A percentile compares a stretch with the other conserved stretches of the same genome.
Conservation (phyloP, 1,140 invertebrate species). For the Frieseomelitta varia region DNA sequence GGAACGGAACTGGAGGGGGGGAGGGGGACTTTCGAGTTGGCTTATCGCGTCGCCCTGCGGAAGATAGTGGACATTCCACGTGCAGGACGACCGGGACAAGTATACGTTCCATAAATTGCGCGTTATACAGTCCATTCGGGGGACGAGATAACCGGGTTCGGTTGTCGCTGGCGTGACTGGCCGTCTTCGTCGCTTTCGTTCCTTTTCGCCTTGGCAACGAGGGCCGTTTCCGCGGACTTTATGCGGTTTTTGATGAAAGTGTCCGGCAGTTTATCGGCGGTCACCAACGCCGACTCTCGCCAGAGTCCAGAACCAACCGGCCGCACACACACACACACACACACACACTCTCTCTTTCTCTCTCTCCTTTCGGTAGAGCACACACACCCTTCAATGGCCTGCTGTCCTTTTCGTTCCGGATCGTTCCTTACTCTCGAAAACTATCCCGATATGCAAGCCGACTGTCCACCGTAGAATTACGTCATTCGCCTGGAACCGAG, state of each 20-base stretch:
- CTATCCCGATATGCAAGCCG: conserved; percentile 22
- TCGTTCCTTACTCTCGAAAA: conserved; percentile 11
- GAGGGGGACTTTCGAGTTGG: conserved; percentile 34
- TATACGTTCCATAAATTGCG: conserved; percentile 68
- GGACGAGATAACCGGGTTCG: conserved; percentile 61
- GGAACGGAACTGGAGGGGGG: background rate
- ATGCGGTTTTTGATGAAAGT: conserved; percentile 74
- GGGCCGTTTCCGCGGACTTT: conserved; percentile 67
- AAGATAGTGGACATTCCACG: conserved; percentile 29
- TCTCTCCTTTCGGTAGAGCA: background rate
- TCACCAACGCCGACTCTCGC: background rate
- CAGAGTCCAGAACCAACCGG: no score
- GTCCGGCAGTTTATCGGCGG: conserved; percentile 67
- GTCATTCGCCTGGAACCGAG: background rate
- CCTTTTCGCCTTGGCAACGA: conserved; percentile 33
- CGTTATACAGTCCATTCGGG: conserved; percentile 70
- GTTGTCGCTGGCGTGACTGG: conserved; percentile 5
- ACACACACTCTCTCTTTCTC: no score
- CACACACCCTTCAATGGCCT: background rate
- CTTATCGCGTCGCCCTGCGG: conserved; percentile 52
- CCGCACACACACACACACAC: no score
- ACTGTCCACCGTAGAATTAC: conserved; percentile 15
- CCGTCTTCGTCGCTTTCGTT: conserved; percentile 38
- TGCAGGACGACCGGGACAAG: conserved; percentile 9
- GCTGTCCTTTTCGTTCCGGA: background rate